Evolutionary conservation across 1,140 invertebrate genomes (phyloP).

Genomic region (Drosophila burlai): DNA sequence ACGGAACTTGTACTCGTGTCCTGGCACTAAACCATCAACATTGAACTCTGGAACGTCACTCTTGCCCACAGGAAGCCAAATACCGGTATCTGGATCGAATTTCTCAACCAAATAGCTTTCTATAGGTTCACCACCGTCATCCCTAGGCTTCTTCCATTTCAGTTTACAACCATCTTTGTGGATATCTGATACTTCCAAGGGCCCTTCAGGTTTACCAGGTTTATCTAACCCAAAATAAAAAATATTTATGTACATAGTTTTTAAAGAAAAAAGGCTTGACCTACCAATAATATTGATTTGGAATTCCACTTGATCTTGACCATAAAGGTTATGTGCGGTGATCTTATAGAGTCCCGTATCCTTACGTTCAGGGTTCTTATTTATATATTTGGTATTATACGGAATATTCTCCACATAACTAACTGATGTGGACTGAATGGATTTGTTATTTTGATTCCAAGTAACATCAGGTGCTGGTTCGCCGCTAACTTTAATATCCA

Average conservation of each 20-base stretch:
- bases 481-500: conserved; percentile 96
- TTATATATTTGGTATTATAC: conserved; percentile 94
- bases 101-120: conserved; percentile 98
- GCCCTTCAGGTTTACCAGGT: conserved; percentile 97
- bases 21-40: conserved; percentile 94
- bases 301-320: conserved; percentile 95
- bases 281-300: conserved; percentile 96
- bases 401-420: conserved; percentile 93
- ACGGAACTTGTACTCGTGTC: conserved; percentile 99
- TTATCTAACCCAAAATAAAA: conserved; percentile 88
- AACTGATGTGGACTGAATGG: conserved; percentile 86
- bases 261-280: conserved; percentile 61
- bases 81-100: conserved; percentile 95
- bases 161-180: conserved; percentile 97
- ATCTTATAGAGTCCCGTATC: conserved; percentile 95
- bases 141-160: conserved; percentile 99
- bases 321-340: conserved; percentile 93
- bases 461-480: conserved; percentile 95
- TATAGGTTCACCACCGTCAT: conserved; percentile 98
- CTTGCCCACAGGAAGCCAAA: conserved; percentile 95
- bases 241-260: conserved; percentile 1
- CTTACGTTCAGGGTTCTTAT: conserved; percentile 92
- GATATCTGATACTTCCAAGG: conserved; percentile 97
- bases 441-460: conserved; percentile 89
- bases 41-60: conserved; percentile 93